Evolutionary conservation across 1,140 invertebrate species (phyloP).

Genomic region (Calephelis nemesis): DNA sequence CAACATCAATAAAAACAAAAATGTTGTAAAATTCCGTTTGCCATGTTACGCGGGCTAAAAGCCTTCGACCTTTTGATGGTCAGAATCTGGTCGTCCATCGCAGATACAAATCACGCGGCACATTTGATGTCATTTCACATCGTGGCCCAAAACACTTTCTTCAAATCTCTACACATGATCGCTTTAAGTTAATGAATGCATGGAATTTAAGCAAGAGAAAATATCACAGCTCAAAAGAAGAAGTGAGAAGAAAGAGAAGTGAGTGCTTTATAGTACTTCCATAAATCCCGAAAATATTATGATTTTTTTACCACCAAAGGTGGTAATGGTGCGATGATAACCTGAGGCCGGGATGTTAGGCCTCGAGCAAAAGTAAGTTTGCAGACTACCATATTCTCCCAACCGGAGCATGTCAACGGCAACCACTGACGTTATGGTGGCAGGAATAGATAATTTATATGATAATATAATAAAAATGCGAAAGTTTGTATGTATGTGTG

Average conservation of each 20-base stretch:
- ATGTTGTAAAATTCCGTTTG: slow-evolving; percentile 28
- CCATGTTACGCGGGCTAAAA: slow-evolving; percentile 31
- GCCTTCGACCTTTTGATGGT: slow-evolving; percentile 28
- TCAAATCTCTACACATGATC: slow-evolving; percentile 7
- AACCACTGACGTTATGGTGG: too few relatives aligned
- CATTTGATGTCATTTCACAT: slow-evolving; percentile 25
- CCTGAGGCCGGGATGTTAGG: too few relatives aligned
- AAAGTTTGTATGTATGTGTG: too few relatives aligned
- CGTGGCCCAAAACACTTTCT: slow-evolving; percentile 1
- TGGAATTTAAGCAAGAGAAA: not conserved
- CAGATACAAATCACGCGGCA: slow-evolving; percentile 33
- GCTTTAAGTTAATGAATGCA: not conserved
- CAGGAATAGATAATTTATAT: too few relatives aligned
- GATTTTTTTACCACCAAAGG: too few relatives aligned
- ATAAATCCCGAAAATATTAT: too few relatives aligned
- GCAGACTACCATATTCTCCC: too few relatives aligned
- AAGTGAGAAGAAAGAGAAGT: not conserved
- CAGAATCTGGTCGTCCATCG: slow-evolving; percentile 31
- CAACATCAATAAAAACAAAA: not conserved
- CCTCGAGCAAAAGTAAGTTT: too few relatives aligned
- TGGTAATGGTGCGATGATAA: too few relatives aligned
- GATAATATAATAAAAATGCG: too few relatives aligned
- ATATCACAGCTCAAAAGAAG: not conserved
- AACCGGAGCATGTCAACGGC: too few relatives aligned
- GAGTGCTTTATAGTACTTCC: too few relatives aligned